Percentiles rank a stretch among this genome's conserved stretches.
phyloP scores from a whole-genome alignment of 2,113 vertebrate genomes.

The Motacilla tschutschensis region DNA sequence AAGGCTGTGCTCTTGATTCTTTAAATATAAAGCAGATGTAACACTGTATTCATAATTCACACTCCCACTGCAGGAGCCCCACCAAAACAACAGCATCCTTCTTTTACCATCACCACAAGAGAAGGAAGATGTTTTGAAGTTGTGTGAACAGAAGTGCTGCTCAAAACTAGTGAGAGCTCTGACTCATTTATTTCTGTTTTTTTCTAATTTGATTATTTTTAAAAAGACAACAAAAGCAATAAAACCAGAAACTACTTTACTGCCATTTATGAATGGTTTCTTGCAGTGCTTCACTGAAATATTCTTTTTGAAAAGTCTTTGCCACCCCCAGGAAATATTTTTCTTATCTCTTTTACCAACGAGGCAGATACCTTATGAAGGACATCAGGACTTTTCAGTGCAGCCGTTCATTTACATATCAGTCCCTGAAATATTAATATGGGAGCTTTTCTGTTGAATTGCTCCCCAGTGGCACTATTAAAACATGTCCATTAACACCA shows the following conservation, averaged over 20 bases:
- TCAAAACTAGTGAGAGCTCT: background rate
- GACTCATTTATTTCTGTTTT: background rate
- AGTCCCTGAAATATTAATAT: slow-evolving; percentile 1
- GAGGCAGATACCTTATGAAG: background rate
- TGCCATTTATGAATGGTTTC: background rate
- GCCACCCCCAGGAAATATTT: background rate
- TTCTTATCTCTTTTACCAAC: background rate
- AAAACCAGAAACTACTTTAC: background rate
- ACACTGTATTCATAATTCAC: background rate
- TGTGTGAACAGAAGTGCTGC: background rate
- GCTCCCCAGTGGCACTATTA: background rate
- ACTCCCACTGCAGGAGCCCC: background rate
- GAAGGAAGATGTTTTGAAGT: background rate
- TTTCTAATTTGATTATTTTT: background rate
- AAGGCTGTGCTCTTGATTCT: background rate
- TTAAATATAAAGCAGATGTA: background rate
- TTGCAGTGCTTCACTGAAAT: background rate
- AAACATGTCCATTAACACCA: background rate
- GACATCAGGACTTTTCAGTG: background rate
- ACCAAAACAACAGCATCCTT: background rate
- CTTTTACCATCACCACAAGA: background rate
- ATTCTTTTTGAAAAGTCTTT: background rate
- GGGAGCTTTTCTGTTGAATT: background rate
- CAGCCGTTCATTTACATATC: background rate
- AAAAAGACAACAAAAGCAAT: background rate